A percentile compares a stretch with the other conserved stretches of the same genome.
Conservation (phyloP, 2,797 vertebrate genomes). For the Enteromius mattozi region DNA sequence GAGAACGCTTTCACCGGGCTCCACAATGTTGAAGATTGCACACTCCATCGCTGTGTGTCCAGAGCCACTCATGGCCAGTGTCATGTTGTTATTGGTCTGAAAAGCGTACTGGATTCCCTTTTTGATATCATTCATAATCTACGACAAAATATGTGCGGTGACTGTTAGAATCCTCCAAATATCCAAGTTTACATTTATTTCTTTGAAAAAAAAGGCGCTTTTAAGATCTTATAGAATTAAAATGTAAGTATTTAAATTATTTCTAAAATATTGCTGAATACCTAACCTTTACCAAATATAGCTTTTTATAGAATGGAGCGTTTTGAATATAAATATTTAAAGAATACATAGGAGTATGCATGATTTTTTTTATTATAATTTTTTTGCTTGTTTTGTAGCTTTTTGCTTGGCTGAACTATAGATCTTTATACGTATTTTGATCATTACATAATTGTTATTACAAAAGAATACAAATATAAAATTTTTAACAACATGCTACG, state of each 20-base stretch:
- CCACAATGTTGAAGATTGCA: constrained; percentile 86
- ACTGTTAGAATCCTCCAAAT: background rate
- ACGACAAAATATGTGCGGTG: constrained; percentile 3
- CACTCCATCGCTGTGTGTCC: constrained; percentile 95
- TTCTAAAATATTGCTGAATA: background rate
- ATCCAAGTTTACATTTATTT: background rate
- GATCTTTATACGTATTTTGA: background rate
- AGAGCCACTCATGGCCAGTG: constrained; percentile 87
- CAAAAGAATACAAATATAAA: too few relatives aligned
- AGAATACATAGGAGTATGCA: background rate
- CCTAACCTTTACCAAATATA: background rate
- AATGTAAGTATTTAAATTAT: background rate
- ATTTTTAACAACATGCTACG: background rate
- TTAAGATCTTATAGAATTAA: background rate
- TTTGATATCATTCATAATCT: constrained; percentile 98
- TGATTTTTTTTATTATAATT: too few relatives aligned
- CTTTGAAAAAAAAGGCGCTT: background rate
- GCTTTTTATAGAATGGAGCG: background rate
- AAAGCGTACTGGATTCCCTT: constrained; percentile 91
- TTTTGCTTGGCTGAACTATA: background rate
- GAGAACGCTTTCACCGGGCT: constrained; percentile 85
- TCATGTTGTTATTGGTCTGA: constrained; percentile 90
- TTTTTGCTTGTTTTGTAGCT: background rate
- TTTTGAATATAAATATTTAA: background rate
- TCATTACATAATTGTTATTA: background rate